A percentile compares a stretch with the other conserved stretches of the same genome.
These are phyloP conservation scores for Phoeniculus purpureus DNA, from an alignment of 2,797 vertebrate species.

Conservation along the genomic window DNA sequence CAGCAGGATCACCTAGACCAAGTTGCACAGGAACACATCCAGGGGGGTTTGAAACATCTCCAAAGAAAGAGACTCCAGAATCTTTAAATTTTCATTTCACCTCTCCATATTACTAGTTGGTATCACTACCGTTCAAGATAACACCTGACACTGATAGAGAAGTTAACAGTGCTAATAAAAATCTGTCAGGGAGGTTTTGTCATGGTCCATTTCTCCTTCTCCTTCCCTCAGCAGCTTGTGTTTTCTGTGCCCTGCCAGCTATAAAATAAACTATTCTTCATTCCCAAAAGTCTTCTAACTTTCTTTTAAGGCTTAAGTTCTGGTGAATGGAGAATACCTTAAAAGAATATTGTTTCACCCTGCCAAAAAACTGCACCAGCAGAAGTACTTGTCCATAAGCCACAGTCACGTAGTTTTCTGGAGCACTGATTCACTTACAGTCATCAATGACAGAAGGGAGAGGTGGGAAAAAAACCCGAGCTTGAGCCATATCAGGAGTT, in stretches of 20 bases:
- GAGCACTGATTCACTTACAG: background rate
- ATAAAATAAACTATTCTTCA: background rate
- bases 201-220: background rate
- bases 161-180: background rate
- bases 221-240: background rate
- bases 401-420: background rate
- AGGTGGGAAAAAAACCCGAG: background rate
- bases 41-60: no score
- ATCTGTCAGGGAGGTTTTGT: background rate
- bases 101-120: background rate
- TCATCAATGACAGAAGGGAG: background rate
- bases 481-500: background rate
- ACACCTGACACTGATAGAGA: background rate
- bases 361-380: background rate
- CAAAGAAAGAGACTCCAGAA: background rate
- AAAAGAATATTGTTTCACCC: background rate
- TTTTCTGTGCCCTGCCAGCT: background rate
- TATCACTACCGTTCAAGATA: background rate
- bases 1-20: no score
- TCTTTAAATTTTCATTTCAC: background rate
- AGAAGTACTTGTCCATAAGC: background rate
- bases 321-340: background rate
- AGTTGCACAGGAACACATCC: no score
- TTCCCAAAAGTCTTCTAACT: background rate
- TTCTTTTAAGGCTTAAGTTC: background rate